phyloP scores from a whole-genome alignment of 2,113 vertebrate genomes.

The Dicaeum eximium region DNA sequence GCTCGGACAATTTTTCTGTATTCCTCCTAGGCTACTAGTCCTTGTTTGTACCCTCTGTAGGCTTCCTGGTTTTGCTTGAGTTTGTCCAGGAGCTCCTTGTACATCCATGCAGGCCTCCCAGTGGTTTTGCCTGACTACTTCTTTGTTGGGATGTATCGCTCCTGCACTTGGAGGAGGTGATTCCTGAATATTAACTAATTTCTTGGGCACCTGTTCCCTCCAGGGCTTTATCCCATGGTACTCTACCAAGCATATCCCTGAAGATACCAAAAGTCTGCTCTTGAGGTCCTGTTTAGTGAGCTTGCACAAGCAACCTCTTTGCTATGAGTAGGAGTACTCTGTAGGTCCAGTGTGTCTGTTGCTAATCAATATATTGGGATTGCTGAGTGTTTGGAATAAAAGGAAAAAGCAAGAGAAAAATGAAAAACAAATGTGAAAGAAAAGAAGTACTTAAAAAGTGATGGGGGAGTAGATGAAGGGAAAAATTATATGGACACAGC shows the following conservation, averaged over 20 bases:
- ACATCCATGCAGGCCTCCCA: neutral
- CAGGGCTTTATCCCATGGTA: neutral
- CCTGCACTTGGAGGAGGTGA: neutral
- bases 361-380: neutral
- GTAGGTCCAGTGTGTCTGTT: neutral
- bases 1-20: accelerated
- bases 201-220: neutral
- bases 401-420: neutral
- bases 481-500: neutral
- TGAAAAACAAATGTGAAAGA: neutral
- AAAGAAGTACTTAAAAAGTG: neutral
- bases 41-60: neutral
- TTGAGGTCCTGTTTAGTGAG: neutral
- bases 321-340: neutral
- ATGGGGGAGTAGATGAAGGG: neutral
- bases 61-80: neutral
- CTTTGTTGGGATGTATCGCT: neutral
- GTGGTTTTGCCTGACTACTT: neutral
- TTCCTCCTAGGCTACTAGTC: neutral
- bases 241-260: neutral
- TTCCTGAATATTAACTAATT: neutral
- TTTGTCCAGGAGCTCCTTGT: neutral
- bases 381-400: neutral
- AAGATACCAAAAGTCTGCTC: neutral
- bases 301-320: neutral